Conservation (phyloP, 2,888 invertebrate species). For the Lycophotia porphyrea region DNA sequence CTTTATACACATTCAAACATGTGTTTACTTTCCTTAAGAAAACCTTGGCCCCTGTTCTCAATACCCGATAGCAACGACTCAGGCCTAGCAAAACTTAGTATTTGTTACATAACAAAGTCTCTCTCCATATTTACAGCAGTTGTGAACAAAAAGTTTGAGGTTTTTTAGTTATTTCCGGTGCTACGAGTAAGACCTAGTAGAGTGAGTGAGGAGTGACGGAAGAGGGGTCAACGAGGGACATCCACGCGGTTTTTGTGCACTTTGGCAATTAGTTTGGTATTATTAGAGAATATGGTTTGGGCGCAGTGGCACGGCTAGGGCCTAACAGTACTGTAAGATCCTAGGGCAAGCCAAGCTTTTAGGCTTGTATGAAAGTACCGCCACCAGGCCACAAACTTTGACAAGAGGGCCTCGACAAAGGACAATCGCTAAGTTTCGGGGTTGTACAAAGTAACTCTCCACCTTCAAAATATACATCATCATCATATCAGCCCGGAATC, state of each 20-base stretch:
- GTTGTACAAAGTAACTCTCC: too few relatives aligned
- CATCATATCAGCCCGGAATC: too few relatives aligned
- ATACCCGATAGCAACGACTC: conserved; percentile 1
- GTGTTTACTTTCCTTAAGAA: not conserved
- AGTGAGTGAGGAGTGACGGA: conserved; percentile 45
- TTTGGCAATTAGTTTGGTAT: conserved; percentile 29
- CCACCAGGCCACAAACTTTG: too few relatives aligned
- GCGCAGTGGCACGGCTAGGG: not conserved
- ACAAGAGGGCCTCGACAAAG: too few relatives aligned
- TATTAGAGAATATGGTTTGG: not conserved
- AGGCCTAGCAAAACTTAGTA: conserved; percentile 12
- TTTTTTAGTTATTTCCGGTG: conserved; percentile 58
- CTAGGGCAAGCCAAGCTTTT: not conserved
- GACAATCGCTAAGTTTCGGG: too few relatives aligned
- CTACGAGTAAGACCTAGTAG: conserved; percentile 60
- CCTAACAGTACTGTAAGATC: not conserved
- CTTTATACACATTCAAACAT: not conserved
- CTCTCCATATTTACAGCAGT: conserved; percentile 14
- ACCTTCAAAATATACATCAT: too few relatives aligned
- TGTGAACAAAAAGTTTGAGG: conserved; percentile 32
- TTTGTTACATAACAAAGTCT: conserved; percentile 11
- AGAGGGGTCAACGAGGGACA: conserved; percentile 63
- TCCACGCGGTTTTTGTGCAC: conserved; percentile 44
- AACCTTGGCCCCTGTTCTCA: conserved; percentile 8
- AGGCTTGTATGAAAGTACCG: too few relatives aligned